Base-by-base conservation (phyloP, 2,888 invertebrate species). In the Drosophila colorata region DNA sequence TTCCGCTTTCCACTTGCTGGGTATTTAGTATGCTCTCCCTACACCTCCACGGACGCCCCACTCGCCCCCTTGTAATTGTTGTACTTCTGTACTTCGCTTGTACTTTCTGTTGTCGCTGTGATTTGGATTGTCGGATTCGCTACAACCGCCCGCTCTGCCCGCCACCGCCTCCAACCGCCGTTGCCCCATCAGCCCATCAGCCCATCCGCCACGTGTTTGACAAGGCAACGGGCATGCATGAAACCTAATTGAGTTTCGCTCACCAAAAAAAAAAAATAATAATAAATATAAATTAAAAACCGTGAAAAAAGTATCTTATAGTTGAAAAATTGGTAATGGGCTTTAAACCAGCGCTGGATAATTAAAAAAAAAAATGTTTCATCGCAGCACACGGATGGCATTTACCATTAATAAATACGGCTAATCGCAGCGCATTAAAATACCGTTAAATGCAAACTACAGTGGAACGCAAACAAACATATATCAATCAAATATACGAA, bases 1-100 rank as follows among this genome's bases (percentile, higher is more conserved):
- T 88, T 83, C 87, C 88, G 87, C 59, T 88, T 88, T 87, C 72
- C 84, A 88, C 88, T 88, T 87, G 87, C 88, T 88, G 88, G 67
- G 84, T 83, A 84, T 83, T 83, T 83, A 83, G 87, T 88, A 69
- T 77, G 67, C 65, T 35, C 31, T 13, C 28, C 4, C 57, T 16
- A 37, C 37, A 28, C 33, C 40, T 23, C n/a, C 13, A 28, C 28
- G 9, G 28, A 9, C 28, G 2, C 7, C 5, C 28, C 4, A 18
- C 9, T 16, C 9, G 31, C 28, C 46, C 37, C 52, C 25, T 53
- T 69, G 83, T 85, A 87, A 82, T 87, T 85, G 82, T 85, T 85
- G 83, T 87, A 76, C 74, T 74, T 66, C 49, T 65, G 65, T 71
- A 76, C 76, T 83, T 78, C 69, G 67, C 80, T 71, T 84, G 78